Conservation (phyloP, 2,888 invertebrate species). For the Hydrotaea diabolus region DNA sequence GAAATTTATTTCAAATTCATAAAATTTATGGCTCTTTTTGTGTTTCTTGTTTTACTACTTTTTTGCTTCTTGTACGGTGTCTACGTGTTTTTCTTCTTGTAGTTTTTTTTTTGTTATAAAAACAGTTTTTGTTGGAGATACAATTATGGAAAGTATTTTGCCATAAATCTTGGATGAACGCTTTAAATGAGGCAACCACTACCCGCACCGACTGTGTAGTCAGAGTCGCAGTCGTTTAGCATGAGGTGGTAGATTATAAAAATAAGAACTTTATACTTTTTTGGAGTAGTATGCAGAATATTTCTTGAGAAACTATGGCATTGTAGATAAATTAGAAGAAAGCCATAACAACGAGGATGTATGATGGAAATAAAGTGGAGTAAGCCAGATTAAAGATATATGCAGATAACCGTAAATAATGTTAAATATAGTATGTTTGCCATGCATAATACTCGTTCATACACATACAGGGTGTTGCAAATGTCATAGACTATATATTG, state of each 20-base stretch:
- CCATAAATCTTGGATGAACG: constrained; percentile 53
- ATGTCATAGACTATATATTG: too few relatives aligned
- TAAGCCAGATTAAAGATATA: background rate
- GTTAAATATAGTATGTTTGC: too few relatives aligned
- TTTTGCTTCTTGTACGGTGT: background rate
- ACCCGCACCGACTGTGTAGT: background rate
- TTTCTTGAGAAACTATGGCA: background rate
- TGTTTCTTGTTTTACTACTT: background rate
- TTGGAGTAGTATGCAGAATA: background rate
- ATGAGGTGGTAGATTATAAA: constrained; percentile 12
- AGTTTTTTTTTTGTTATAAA: constrained; percentile 23
- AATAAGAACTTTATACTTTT: background rate
- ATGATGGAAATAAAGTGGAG: background rate
- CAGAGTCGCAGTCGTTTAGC: too few relatives aligned
- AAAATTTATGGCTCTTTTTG: constrained; percentile 7
- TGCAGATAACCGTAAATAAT: too few relatives aligned
- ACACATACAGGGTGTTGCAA: too few relatives aligned
- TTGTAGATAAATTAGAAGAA: background rate
- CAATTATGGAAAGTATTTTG: constrained; percentile 58
- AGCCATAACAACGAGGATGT: too few relatives aligned
- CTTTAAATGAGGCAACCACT: background rate
- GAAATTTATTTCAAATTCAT: constrained; percentile 42
- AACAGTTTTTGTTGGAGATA: constrained; percentile 49
- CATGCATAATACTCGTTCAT: too few relatives aligned
- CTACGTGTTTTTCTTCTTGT: constrained; percentile 34